Base-by-base conservation (phyloP, 2,888 invertebrate genomes). In the Drosophila kokeensis region DNA sequence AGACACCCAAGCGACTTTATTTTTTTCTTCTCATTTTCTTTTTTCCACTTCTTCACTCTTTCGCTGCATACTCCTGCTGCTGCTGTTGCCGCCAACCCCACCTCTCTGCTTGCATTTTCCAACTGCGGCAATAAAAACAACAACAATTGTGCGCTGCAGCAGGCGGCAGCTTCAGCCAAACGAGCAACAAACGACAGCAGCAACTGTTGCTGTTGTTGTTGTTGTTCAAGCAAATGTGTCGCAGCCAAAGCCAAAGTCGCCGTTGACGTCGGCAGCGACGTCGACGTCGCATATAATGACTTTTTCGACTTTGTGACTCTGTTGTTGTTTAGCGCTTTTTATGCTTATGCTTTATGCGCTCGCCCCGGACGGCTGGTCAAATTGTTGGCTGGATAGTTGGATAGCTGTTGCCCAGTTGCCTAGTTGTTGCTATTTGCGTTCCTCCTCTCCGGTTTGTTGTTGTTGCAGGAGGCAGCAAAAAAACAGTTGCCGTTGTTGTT, bases 311-410 rank as follows among this genome's bases (percentile, higher is more conserved):
- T 65, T 55, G 78, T 55, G 76, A 75, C 55, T 61, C 48, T 69
- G 79, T 68, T 76, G 82, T 45, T 78, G 76, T 75, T 71, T 78
- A 84, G 79, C 78, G 84, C 82, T 81, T 79, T 85, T 89, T 91
- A 69, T 82, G 80, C 82, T 69, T 87, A 90, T 90, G 91, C 83
- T 91, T 91, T 91, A 91, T 92, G 92, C 89, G 91, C 87, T 90
- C 81, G 86, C 78, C 76, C 82, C 75, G 69, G 67, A 73, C 75
- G 79, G 72, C 77, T 87, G 89, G 89, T 88, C 87, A 90, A 90
- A 24, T 45, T 45, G 45, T 45, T 45, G 45, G 83, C 84, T 83
- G 79, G 79, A 36, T 42, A 66, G 38, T 38, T 27, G 54, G 24
- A 18, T 21, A 18, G 32, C 27, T 54, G 18, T 54, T 54, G 36